Evolutionary conservation across 2,113 vertebrate species (phyloP), one percentile per base, ranked within the genome.

Genomic region (Eubucco bourcierii): DNA sequence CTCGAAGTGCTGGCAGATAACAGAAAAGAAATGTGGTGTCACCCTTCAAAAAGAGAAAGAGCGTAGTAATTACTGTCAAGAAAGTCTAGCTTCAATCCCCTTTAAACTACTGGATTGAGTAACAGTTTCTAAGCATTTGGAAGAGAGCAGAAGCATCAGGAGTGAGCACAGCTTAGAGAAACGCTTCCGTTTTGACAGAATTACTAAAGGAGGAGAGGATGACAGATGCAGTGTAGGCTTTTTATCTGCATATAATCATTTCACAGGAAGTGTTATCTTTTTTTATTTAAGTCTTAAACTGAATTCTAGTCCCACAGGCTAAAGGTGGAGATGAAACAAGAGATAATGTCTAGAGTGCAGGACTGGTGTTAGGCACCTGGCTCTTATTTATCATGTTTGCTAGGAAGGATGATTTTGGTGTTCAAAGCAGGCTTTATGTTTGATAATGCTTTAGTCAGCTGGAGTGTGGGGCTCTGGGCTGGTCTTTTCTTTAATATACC

Each of bases 11-110:
- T 50, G 55, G 83, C 75, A 93, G 88, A 90, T 93, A 96, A 93
- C 80, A 73, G 71, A 68, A 87, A 94, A 87, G 64, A 90, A 87
- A 84, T 70, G 70, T 94, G 70, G n/a, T 84, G 86, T 78, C 96
- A 91, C 59, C 73, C 58, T 86, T 88, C 88, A 90, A 81, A 95
- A 91, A 81, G 70, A 94, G 88, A 93, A 91, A 90, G 95, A 93
- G 90, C 8, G 0, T 94, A 63, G 80, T 87, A 88, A 96, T 94
- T 95, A 92, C 90, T 93, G 92, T 93, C 94, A 95, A 41, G 88
- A 80, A 93, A 92, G 71, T 90, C 74, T 92, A 76, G 9, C 59
- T 92, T 88, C 55, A 84, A 52, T 87, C 46, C 63, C 15, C 80
- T 65, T 90, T 52, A 92, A 95, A 90, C 90, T 80, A 77, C 47